Base-by-base conservation (phyloP, 2,888 invertebrate species). In the Brassicogethes aeneus region DNA sequence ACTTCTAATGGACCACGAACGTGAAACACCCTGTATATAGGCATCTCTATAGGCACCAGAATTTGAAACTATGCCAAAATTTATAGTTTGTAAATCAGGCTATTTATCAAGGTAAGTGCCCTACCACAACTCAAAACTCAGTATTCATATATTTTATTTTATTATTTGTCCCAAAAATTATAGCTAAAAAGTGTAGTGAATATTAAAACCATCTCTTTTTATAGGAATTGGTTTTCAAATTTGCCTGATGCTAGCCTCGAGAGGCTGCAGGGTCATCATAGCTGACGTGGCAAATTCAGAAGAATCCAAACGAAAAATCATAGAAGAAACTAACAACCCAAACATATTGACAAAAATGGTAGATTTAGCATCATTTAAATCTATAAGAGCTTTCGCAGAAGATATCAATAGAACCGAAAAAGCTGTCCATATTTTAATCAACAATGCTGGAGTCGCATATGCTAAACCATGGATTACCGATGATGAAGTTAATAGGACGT, bases 361-460 rank as follows among this genome's bases (percentile, higher is more conserved):
- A 15, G 75, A 79, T 45, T 56, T 78, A 29, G 66, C 70, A 1
- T 76, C 75, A 0, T 61, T 78, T n/a, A 53, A 60, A 1, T 77
- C 77, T 0, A 68, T 79, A 1, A 66, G 79, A 36, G 62, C 67
- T 16, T 84, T 85, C 57, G 80, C 79, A 0, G 69, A 74, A 2
- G 71, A 74, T 16, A 68, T 83, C 16, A 70, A 71, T 44, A 61
- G 62, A 29, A 57, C 64, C 0, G 76, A 77, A 60, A 64, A 67
- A 0, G 72, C 72, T 50, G 52, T 82, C 35, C 77, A 82, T 51
- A 73, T 80, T 7, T 62, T 82, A 14, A 69, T 82, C 5, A 79
- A 81, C 59, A 82, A 81, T 53, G 80, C 81, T 0, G 80, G 80
- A 0, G 69, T 73, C 0, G 79, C 78, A 0, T 69, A 72, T 0